Base-by-base conservation (phyloP, 2,113 vertebrate genomes). In the Amia ocellicauda region DNA sequence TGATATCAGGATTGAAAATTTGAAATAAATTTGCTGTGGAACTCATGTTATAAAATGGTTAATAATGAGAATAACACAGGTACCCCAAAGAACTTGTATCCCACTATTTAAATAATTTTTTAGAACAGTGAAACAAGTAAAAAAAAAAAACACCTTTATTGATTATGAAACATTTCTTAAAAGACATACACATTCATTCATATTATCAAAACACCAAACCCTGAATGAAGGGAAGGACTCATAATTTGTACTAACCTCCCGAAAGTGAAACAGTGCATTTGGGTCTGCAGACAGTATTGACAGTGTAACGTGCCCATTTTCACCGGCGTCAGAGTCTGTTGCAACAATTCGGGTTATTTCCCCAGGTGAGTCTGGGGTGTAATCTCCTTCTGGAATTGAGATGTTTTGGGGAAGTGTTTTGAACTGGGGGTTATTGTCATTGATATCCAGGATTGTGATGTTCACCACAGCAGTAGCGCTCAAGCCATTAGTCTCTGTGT, bases 341-440 rank as follows among this genome's bases (percentile, higher is more conserved):
- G 79, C 70, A 28, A 10, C 19, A 60, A 91, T 74, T 0, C 1
- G 50, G 29, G 68, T 73, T 63, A 90, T 23, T 2, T 63, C 28
- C 41, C 53, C 17, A 4, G 84, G 53, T 19, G 4, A 14, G 11
- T 28, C 31, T 14, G 50, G 24, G 0, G 2, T 51, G 40, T 89
- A 90, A 22, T 72, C 7, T 23, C 87, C 83, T 71, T 92, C 91
- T 0, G 40, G 57, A 45, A 80, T 5, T 0, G 0, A 17, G 17
- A 87, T 73, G 17, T 7, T 63, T 24, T 86, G 82, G 0, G 86
- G 75, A 65, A 88, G 75, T 7, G 19, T 42, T 1, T 77, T 68
- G 73, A 90, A 91, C 73, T 90, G 82, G 0, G 91, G 91, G 63
- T 86, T 80, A 66, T 93, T 90, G 68, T 93, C 91, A 1, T 92